Evolutionary conservation across 2,797 vertebrate species (phyloP), one percentile per base, ranked within the genome.

Genomic region (Coendou prehensilis): DNA sequence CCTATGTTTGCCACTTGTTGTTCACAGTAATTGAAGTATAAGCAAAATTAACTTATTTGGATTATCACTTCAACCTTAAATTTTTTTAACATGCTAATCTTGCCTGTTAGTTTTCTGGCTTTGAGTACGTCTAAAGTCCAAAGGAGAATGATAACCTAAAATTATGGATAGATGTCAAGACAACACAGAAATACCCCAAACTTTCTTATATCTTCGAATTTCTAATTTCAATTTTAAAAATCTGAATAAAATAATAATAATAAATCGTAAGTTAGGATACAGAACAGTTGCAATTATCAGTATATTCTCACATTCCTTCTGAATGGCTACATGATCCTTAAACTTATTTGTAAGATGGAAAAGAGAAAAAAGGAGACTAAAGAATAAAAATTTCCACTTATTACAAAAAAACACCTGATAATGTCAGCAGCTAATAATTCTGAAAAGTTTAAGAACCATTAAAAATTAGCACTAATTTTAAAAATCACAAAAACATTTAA

Each of bases 401-500:
- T 37, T 95, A 80, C 97, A 96, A 98, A 98, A 89, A 96, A 94
- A 59, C 93, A 45, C 87, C 94, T 67, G 85, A 82, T 88, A 93
- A 83, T 76, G 89, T 76, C 61, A 97, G 94, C 96, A 98, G 88
- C 97, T 97, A 97, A 84, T 92, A 97, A 98, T 87, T 89, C 52
- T 67, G 76, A 87, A 94, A 93, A 89, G 97, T 94, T 93, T 97
- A 81, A 97, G 96, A 98, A 90, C 80, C 91, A 90, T 97, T 97
- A 98, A 97, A 98, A 98, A 97, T 73, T 54, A 92, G 59, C 61
- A 93, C 86, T 97, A 50, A 93, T 97, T 97, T 97, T 93, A 98
- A 98, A 97, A 98, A 98, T 96, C 94, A 97, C 93, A 98, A 97
- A 94, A 97, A 98, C 97, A 93, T 97, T 98, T 93, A 54, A 81